Percentiles rank a stretch among this genome's conserved stretches.
phyloP scores from a whole-genome alignment of 37 sponge, comb jelly and placozoan genomes.

The Petrosia ficiformis region DNA sequence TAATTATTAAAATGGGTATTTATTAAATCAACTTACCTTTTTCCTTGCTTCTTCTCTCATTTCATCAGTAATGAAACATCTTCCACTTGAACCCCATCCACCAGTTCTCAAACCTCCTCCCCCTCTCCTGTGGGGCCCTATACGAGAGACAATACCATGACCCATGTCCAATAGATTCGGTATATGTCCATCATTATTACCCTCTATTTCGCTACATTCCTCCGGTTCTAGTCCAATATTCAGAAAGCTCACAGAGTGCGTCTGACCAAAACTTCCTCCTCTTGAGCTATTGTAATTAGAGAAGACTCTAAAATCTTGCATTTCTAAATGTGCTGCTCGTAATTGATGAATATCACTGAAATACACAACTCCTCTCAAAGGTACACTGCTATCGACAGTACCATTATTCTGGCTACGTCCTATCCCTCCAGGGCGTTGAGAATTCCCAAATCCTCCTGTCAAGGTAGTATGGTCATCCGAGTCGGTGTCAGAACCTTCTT shows the following conservation, averaged over 20 bases:
- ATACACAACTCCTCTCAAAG: slow-evolving; percentile 33
- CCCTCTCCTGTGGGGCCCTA: background rate
- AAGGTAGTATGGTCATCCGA: too few relatives aligned
- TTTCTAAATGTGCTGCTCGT: slow-evolving; percentile 61
- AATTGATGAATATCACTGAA: slow-evolving; percentile 61
- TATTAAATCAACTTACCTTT: background rate
- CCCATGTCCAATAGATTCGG: slow-evolving; percentile 13
- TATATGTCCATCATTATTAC: background rate
- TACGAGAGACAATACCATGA: background rate
- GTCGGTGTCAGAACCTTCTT: background rate
- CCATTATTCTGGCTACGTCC: background rate
- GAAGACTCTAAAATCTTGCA: slow-evolving; percentile 46
- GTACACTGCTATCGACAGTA: background rate
- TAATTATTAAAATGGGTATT: background rate
- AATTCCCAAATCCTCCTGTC: background rate
- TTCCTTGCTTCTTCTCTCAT: background rate
- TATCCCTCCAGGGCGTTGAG: background rate
- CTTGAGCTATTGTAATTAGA: slow-evolving; percentile 9
- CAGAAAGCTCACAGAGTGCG: slow-evolving; percentile 25
- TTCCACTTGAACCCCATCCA: background rate
- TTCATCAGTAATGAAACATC: background rate
- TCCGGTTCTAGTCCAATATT: background rate
- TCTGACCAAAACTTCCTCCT: slow-evolving; percentile 33
- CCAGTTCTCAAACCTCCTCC: background rate
- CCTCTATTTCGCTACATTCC: background rate